These are phyloP conservation scores for Apodemus sylvaticus DNA, from an alignment of 2,113 vertebrate genomes.

Conservation along the genomic window DNA sequence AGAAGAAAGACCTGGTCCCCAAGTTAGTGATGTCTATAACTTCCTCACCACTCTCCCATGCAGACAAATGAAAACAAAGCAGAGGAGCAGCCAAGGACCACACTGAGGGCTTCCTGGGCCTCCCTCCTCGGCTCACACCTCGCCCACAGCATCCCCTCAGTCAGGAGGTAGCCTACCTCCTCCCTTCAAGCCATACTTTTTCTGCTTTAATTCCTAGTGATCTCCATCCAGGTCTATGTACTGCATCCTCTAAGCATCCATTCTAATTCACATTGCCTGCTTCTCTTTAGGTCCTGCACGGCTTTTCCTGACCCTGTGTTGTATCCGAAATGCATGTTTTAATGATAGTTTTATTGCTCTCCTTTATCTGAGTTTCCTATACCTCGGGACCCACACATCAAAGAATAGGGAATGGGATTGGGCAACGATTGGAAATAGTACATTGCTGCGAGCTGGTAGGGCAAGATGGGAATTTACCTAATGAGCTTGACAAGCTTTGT, in stretches of 20 bases:
- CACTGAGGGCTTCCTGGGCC: neutral
- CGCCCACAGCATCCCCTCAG: neutral
- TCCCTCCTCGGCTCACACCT: neutral
- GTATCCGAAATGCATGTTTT: fast-evolving
- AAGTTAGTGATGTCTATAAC: neutral
- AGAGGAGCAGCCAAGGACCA: neutral
- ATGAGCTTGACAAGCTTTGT: neutral
- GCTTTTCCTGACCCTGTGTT: neutral
- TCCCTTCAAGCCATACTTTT: neutral
- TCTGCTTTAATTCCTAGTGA: neutral
- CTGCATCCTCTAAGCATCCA: neutral
- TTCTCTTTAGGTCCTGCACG: neutral
- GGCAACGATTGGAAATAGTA: fast-evolving
- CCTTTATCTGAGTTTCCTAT: neutral
- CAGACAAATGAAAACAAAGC: neutral
- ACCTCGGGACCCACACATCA: fast-evolving
- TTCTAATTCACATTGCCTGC: fast-evolving
- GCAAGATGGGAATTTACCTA: neutral
- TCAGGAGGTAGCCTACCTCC: fast-evolving
- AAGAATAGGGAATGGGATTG: neutral
- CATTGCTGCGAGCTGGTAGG: fast-evolving
- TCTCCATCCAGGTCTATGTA: neutral
- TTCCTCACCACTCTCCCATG: neutral
- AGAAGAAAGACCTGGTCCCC: neutral
- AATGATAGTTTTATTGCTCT: fast-evolving